Evolutionary conservation across 2,888 invertebrate species (phyloP).

Genomic region (Meandrusa payeni): DNA sequence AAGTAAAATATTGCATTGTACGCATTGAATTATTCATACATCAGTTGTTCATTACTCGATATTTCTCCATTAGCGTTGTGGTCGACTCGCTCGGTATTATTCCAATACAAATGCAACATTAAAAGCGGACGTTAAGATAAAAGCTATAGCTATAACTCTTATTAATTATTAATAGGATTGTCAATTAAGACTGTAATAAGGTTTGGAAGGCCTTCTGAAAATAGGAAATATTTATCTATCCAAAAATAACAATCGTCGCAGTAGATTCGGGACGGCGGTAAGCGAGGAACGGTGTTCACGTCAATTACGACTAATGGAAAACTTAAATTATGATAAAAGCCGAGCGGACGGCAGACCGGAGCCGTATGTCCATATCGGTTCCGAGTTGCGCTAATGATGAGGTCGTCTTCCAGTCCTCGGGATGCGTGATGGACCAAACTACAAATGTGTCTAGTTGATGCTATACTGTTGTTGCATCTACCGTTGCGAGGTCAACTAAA

Average conservation of each 20-base stretch:
- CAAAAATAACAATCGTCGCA: conserved; percentile 71
- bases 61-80: conserved; percentile 70
- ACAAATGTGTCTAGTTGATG: conserved; percentile 11
- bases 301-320: conserved; percentile 80
- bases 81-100: conserved; percentile 62
- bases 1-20: conserved; percentile 42
- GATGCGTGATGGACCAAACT: conserved; percentile 3
- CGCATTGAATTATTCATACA: conserved; percentile 58
- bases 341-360: conserved; percentile 64
- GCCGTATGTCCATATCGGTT: conserved; percentile 50
- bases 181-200: conserved; percentile 70
- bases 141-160: conserved; percentile 73
- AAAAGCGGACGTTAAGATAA: conserved; percentile 75
- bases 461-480: too few relatives aligned
- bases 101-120: conserved; percentile 69
- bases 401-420: conserved; percentile 23
- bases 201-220: conserved; percentile 60
- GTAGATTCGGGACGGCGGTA: conserved; percentile 62
- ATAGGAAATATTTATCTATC: conserved; percentile 75
- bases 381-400: conserved; percentile 30
- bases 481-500: too few relatives aligned
- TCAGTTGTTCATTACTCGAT: conserved; percentile 63
- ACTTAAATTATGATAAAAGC: conserved; percentile 81
- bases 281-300: conserved; percentile 79
- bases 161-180: conserved; percentile 75